Conservation (phyloP, 2,888 invertebrate species). For the Seira musarum region DNA sequence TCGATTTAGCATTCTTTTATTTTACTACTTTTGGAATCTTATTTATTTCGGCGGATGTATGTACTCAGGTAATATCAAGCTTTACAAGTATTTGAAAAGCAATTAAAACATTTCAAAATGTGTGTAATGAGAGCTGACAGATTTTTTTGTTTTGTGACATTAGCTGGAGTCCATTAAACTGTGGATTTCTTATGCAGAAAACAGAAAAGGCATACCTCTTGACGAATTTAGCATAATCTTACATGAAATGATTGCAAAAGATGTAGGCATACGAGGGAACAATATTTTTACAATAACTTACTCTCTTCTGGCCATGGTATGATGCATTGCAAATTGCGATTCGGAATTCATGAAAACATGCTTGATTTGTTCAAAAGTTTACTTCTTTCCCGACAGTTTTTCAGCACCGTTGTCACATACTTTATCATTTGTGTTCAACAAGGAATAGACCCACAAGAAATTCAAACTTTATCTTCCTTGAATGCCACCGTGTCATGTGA, state of each 20-base stretch:
- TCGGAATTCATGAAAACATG: neutral
- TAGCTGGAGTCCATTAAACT: constrained; percentile 23
- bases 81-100: neutral
- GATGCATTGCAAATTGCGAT: neutral
- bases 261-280: constrained; percentile 33
- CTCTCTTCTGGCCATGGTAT: constrained; percentile 29
- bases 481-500: no score
- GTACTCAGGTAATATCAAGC: constrained; percentile 25
- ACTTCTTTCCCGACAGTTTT: constrained; percentile 34
- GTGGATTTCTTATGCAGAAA: constrained; percentile 19
- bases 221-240: constrained; percentile 32
- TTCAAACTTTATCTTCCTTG: no score
- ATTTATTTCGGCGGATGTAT: constrained; percentile 26
- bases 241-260: constrained; percentile 40
- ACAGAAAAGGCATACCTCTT: neutral
- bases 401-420: constrained; percentile 29
- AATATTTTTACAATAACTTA: constrained; percentile 38
- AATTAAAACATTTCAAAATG: neutral
- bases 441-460: no score
- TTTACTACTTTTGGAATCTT: constrained; percentile 34
- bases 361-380: neutral
- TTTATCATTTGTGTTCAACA: constrained; percentile 43
- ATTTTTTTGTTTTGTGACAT: neutral
- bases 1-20: constrained; percentile 15
- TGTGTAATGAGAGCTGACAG: neutral